Evolutionary conservation across 2,797 vertebrate species (phyloP), one percentile per base, ranked within the genome.

Genomic region (Salmo trutta): DNA sequence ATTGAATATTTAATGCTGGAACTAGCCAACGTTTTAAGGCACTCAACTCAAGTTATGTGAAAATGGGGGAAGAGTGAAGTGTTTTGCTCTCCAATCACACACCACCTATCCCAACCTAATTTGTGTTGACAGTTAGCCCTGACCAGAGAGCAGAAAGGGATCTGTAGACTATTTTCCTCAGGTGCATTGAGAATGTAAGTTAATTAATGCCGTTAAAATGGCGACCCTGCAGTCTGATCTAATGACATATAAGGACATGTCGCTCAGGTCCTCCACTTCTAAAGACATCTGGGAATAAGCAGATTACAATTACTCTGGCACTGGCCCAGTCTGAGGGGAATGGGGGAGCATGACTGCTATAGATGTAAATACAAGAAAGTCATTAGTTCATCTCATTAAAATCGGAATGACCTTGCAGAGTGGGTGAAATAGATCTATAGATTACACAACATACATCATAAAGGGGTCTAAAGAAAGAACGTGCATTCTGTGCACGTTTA

Each of bases 311-410:
- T 80, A 88, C 78, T 82, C 82, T 79, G 1, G 36, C 36, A 10
- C 36, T 47, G 1, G 10, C 41, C 41, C 41, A 47, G 66, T 17
- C 68, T 72, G n/a, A 27, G 84, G 47, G 82, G 77, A 76, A 75
- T 52, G 71, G 76, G 81, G 82, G 73, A 64, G 79, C 29, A 59
- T 86, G 21, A 78, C 84, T 81, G 77, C 80, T 79, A 81, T 88
- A 81, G 80, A 85, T 76, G 81, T 84, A 88, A 83, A 81, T 86
- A 78, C 29, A 82, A 82, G 82, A 84, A 89, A 88, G 79, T 84
- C 79, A 92, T 91, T 90, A 90, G 84, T 83, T 87, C 71, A 79
- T 86, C 87, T 91, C 84, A 92, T 93, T 92, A 92, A 36, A 79
- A 82, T 79, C 75, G 77, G 68, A 85, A 89, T 90, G 87, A 91